These are phyloP conservation scores for Ophion slaviceki DNA, from an alignment of 2,888 invertebrate species.

Conservation along the genomic window DNA sequence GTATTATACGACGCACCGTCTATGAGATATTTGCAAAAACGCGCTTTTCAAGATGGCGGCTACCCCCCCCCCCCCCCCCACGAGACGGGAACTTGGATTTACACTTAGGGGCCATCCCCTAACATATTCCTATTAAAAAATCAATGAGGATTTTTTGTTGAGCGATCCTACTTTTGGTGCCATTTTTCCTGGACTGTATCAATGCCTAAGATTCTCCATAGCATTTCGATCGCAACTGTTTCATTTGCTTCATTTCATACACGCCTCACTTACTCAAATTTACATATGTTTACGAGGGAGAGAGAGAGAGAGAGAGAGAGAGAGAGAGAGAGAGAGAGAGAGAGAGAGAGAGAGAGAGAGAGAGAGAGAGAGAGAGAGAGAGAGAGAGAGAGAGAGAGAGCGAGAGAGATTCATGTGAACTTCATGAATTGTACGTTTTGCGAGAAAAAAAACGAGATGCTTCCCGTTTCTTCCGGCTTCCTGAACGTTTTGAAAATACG, in stretches of 20 bases:
- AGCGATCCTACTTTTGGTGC: too few relatives aligned
- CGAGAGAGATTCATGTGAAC: constrained; percentile 44
- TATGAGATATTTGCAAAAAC: too few relatives aligned
- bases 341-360: not conserved
- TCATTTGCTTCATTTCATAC: constrained; percentile 18
- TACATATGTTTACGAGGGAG: constrained; percentile 46
- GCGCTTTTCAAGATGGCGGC: too few relatives aligned
- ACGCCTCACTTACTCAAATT: constrained; percentile 26
- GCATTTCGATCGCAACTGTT: constrained; percentile 24
- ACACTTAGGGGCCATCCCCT: too few relatives aligned
- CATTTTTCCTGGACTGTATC: too few relatives aligned
- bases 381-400: not conserved
- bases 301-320: not conserved
- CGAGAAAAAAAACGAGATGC: constrained; percentile 62
- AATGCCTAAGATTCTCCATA: constrained; percentile 1
- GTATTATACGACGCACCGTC: too few relatives aligned
- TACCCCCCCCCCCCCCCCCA: too few relatives aligned
- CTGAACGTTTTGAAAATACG: constrained; percentile 10
- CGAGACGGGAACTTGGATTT: too few relatives aligned
- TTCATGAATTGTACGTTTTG: constrained; percentile 66
- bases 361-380: not conserved
- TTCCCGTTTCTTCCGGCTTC: constrained; percentile 34
- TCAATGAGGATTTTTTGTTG: too few relatives aligned
- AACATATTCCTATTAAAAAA: too few relatives aligned
- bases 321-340: not conserved